Evolutionary conservation across 2,113 vertebrate species (phyloP).

Genomic region (Empidonax traillii): DNA sequence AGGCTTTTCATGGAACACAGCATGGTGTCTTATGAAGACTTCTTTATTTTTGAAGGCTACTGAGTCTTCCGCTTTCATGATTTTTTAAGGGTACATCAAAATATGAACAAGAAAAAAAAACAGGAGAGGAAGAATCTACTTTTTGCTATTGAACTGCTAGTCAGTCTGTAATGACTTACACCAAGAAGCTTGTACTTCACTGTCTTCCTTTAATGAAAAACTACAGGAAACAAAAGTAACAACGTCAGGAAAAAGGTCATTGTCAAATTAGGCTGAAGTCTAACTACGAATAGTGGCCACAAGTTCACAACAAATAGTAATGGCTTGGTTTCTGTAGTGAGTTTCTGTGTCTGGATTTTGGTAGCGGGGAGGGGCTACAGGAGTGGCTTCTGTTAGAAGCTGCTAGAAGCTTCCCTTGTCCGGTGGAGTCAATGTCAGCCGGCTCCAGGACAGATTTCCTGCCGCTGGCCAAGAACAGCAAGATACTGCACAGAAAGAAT

Average conservation of each 20-base stretch:
- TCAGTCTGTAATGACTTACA: neutral
- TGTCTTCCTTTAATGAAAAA: neutral
- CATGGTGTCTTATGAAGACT: neutral
- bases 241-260: neutral
- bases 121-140: neutral
- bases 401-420: too few relatives aligned
- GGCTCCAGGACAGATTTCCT: too few relatives aligned
- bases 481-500: too few relatives aligned
- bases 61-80: neutral
- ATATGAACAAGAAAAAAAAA: neutral
- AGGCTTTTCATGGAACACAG: neutral
- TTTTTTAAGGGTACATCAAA: neutral
- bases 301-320: neutral
- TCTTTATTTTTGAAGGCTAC: neutral
- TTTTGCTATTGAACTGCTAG: neutral
- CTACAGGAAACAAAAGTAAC: neutral
- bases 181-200: neutral
- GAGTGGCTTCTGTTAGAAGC: too few relatives aligned
- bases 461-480: too few relatives aligned
- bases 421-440: too few relatives aligned
- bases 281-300: neutral
- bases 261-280: conserved; percentile 25
- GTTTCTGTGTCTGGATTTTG: too few relatives aligned
- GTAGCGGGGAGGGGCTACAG: too few relatives aligned
- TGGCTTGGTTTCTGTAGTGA: neutral